Percentiles rank a stretch among this genome's conserved stretches.
phyloP scores from a whole-genome alignment of 2,797 vertebrate genomes.

The Cyprinella venusta region DNA sequence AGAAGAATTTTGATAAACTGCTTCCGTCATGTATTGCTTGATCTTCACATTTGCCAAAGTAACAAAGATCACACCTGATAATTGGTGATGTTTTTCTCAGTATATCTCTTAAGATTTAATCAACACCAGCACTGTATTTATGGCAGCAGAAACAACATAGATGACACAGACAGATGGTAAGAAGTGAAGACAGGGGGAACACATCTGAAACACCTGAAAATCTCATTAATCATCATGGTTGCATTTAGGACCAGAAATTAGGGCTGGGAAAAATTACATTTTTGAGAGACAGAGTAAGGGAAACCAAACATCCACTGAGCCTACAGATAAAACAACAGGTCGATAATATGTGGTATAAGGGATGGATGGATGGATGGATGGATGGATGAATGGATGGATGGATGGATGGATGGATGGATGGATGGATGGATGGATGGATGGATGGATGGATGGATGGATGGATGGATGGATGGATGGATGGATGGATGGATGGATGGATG shows the following conservation, averaged over 20 bases:
- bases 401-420: too few species aligned
- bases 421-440: too few species aligned
- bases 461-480: neutral
- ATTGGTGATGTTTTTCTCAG: conserved; percentile 21
- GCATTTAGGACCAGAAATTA: neutral
- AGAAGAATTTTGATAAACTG: too few species aligned
- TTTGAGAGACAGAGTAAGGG: neutral
- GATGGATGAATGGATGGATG: neutral
- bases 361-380: neutral
- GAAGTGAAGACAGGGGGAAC: neutral
- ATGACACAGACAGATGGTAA: neutral
- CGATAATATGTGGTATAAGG: neutral
- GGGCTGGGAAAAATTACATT: neutral
- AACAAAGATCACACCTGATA: conserved; percentile 20
- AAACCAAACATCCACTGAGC: neutral
- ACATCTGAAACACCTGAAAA: neutral
- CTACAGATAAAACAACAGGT: neutral
- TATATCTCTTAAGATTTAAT: neutral
- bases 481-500: neutral
- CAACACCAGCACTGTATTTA: neutral
- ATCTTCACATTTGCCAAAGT: neutral
- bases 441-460: too few species aligned
- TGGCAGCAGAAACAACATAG: neutral
- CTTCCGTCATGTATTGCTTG: neutral
- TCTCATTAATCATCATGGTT: neutral